Conservation (phyloP, 2,113 vertebrate genomes). For the Pagrus major region DNA sequence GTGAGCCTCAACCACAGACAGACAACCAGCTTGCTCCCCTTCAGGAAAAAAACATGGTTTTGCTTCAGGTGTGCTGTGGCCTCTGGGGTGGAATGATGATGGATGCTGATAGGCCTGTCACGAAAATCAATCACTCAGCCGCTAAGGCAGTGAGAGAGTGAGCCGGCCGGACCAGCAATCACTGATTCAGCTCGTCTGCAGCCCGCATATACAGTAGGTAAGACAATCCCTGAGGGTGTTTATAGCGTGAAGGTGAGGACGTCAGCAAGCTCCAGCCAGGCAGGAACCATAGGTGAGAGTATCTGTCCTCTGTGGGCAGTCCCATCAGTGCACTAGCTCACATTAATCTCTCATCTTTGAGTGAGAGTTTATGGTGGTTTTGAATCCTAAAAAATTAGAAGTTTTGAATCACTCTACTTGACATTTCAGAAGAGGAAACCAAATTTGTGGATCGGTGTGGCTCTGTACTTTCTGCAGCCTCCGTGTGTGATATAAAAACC, state of each 20-base stretch:
- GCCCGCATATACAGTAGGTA: conserved; percentile 53
- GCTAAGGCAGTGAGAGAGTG: not conserved
- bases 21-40: not conserved
- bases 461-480: not conserved
- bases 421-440: not conserved
- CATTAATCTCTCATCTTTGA: not conserved
- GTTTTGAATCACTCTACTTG: not conserved
- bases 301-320: conserved; percentile 13
- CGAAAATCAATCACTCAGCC: conserved; percentile 30
- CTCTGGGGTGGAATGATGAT: conserved; percentile 30
- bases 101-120: conserved; percentile 39
- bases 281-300: conserved; percentile 8
- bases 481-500: not conserved
- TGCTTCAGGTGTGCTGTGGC: conserved; percentile 15
- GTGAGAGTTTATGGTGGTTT: not conserved
- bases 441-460: no score
- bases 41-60: conserved; percentile 15
- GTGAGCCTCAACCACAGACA: not conserved
- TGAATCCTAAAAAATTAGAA: not conserved
- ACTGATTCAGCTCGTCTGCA: conserved; percentile 50
- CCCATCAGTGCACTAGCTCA: not conserved
- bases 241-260: conserved; percentile 61
- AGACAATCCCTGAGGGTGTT: conserved; percentile 63
- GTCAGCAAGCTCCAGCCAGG: conserved; percentile 36
- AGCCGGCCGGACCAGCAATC: conserved; percentile 5